Base-by-base conservation (phyloP, 2,113 vertebrate genomes). In the Calidris pygmaea region DNA sequence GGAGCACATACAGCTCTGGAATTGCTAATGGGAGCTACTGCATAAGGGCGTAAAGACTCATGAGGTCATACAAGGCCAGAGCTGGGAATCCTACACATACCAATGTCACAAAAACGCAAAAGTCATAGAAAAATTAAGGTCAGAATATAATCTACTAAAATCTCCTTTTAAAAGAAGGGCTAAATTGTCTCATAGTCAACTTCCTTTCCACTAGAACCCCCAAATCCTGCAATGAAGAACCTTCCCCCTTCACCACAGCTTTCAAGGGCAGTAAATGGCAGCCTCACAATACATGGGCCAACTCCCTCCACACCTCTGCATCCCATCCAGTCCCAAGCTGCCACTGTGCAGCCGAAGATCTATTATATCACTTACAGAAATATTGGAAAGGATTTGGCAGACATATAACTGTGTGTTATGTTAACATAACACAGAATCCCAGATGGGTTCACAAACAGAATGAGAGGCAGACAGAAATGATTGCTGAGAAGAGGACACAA, bases 391-490 rank as follows among this genome's bases (percentile, higher is more conserved):
- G 53, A 52, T 65, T n/a, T 72, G 72, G 66, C 70, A 79, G 43
- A 58, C 58, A 24, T 13, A 6, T 10, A 76, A 53, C 73, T 45
- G n/a, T 12, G 32, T 63, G 53, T 39, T 65, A 60, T 45, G 76
- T 83, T 94, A 93, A 74, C 52, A 55, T 20, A 92, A 88, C 14
- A 14, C 56, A 27, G 27, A 47, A 50, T 72, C 80, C 93, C 87
- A 73, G 60, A 20, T 26, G 84, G 60, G 35, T 41, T 92, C 60
- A 35, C 89, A 78, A 65, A 43, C 43, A 75, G 14, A 81, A 78
- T 19, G 39, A 87, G 23, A 75, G 35, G n/a, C 68, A 93, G 52
- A 74, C 41, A 80, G 68, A 88, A 93, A 79, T 63, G 50, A 94
- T 50, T 75, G 82, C 72, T 63, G 79, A 94, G 78, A 85, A 87